Percentiles rank a stretch among this genome's conserved stretches.
These are phyloP conservation scores for Florisuga fusca DNA, from an alignment of 2,797 vertebrate genomes.

Conservation along the genomic window DNA sequence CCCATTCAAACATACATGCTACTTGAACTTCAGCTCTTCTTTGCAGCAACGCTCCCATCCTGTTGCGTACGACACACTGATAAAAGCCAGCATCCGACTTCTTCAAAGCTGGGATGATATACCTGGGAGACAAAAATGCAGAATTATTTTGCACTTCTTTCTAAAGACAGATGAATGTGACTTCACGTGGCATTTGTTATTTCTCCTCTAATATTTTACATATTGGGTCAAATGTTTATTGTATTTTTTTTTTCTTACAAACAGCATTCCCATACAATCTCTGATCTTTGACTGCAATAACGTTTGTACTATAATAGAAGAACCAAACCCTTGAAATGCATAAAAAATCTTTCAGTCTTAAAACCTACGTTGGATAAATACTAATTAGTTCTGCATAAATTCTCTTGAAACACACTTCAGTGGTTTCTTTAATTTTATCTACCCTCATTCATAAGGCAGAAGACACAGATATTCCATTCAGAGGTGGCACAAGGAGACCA, in stretches of 20 bases:
- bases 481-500: neutral
- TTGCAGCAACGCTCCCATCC: slow-evolving; percentile 92
- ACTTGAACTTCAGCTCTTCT: slow-evolving; percentile 90
- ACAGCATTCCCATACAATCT: neutral
- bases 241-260: neutral
- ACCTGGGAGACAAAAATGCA: slow-evolving; percentile 76
- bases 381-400: neutral
- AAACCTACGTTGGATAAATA: neutral
- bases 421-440: neutral
- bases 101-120: slow-evolving; percentile 83
- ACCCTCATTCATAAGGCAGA: neutral
- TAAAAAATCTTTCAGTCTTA: neutral
- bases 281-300: neutral
- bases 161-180: neutral
- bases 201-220: neutral
- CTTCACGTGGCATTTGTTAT: neutral
- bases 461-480: neutral
- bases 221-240: neutral
- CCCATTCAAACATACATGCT: slow-evolving; percentile 87
- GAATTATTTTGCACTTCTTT: neutral
- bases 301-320: neutral
- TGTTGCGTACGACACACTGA: slow-evolving; percentile 92
- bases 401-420: neutral
- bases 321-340: neutral
- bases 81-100: slow-evolving; percentile 88